These are phyloP conservation scores for Meleagris gallopavo DNA, from an alignment of 2,113 vertebrate genomes.

Conservation along the genomic window DNA sequence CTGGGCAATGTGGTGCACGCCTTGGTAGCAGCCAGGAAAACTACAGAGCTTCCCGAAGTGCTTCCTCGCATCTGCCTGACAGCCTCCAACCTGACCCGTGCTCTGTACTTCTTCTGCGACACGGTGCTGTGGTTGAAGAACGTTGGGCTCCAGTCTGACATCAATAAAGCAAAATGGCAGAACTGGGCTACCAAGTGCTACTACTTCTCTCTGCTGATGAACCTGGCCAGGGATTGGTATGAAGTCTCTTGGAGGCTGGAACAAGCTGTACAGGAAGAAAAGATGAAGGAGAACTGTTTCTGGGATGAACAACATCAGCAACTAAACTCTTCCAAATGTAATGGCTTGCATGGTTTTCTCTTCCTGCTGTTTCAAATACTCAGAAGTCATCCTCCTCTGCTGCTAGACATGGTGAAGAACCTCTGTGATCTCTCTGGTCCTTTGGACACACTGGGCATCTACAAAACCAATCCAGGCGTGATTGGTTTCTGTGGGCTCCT, in stretches of 20 bases:
- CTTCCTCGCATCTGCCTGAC: slow-evolving; percentile 88
- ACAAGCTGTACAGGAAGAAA: slow-evolving; percentile 55
- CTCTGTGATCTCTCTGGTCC: slow-evolving; percentile 91
- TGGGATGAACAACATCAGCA: slow-evolving; percentile 1
- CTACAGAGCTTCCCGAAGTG: slow-evolving; percentile 77
- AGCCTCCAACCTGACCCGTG: slow-evolving; percentile 83
- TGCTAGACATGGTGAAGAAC: slow-evolving; percentile 91
- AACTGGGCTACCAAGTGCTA: slow-evolving; percentile 84
- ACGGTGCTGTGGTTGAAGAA: slow-evolving; percentile 85
- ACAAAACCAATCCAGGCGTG: slow-evolving; percentile 83
- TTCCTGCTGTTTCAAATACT: slow-evolving; percentile 78
- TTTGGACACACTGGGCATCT: slow-evolving; percentile 87
- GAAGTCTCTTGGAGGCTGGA: slow-evolving; percentile 81
- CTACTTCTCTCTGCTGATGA: slow-evolving; percentile 85
- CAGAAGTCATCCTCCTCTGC: slow-evolving; percentile 83
- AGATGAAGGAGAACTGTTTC: slow-evolving; percentile 3
- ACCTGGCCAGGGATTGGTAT: slow-evolving; percentile 85
- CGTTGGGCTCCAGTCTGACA: slow-evolving; percentile 75
- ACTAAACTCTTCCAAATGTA: slow-evolving; percentile 55
- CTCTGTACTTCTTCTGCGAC: slow-evolving; percentile 91
- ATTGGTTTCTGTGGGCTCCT: slow-evolving; percentile 88
- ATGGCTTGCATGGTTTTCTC: slow-evolving; percentile 80
- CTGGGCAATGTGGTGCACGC: slow-evolving; percentile 90
- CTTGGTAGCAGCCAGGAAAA: slow-evolving; percentile 83
- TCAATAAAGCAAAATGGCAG: slow-evolving; percentile 86